phyloP scores from a whole-genome alignment of 2,888 invertebrate genomes.

The Myopa testacea region DNA sequence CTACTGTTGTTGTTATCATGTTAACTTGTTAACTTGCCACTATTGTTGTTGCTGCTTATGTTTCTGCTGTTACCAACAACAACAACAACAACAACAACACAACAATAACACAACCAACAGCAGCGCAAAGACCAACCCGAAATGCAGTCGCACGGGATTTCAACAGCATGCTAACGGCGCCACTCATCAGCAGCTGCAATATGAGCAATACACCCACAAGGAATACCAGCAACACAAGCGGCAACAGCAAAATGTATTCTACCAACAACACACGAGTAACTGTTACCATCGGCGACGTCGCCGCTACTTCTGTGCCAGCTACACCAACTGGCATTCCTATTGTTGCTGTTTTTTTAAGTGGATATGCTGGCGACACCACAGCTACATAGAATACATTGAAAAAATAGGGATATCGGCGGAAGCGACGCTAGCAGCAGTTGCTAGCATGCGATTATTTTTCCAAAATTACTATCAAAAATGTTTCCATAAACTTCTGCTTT shows the following conservation, averaged over 20 bases:
- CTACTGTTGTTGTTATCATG: slow-evolving; percentile 9
- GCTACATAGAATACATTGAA: neutral
- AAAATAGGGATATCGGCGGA: neutral
- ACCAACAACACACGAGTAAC: slow-evolving; percentile 21
- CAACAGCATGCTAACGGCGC: neutral
- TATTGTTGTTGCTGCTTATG: slow-evolving; percentile 18
- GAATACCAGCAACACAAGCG: slow-evolving; percentile 26
- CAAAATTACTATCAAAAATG: neutral
- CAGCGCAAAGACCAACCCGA: neutral
- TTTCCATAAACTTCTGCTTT: neutral
- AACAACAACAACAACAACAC: neutral
- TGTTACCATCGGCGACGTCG: slow-evolving; percentile 33
- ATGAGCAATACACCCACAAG: neutral
- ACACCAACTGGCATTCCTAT: slow-evolving; percentile 25
- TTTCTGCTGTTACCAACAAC: slow-evolving; percentile 11
- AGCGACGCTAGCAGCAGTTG: neutral
- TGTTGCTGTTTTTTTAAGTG: slow-evolving; percentile 37
- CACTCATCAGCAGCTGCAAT: slow-evolving; percentile 19
- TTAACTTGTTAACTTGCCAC: neutral
- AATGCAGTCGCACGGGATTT: neutral
- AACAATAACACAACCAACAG: neutral
- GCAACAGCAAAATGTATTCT: slow-evolving; percentile 29
- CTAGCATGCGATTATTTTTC: neutral
- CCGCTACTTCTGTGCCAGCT: slow-evolving; percentile 32
- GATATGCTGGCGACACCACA: slow-evolving; percentile 35